Percentiles rank a stretch among this genome's conserved stretches.
phyloP scores from a whole-genome alignment of 1,140 invertebrate genomes.

The Drosophila suzukii region DNA sequence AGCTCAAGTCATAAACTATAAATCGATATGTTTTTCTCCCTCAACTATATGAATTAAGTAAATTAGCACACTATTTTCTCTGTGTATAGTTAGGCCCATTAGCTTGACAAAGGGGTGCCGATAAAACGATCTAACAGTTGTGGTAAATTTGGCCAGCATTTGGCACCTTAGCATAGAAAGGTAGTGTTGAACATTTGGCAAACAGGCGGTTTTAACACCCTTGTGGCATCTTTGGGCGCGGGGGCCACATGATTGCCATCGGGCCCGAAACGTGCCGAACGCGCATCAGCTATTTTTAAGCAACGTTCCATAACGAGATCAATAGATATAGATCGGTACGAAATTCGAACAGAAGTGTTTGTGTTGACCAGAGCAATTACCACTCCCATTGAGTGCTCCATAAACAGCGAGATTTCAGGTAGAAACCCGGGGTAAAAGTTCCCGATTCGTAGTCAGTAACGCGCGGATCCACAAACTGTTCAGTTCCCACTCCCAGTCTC shows the following conservation, averaged over 20 bases:
- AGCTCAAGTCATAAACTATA: no score
- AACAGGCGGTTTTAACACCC: conserved; percentile 68
- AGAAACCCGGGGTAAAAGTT: conserved; percentile 13
- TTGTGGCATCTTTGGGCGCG: conserved; percentile 50
- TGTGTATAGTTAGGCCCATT: conserved; percentile 50
- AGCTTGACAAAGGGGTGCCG: conserved; percentile 44
- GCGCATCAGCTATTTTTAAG: conserved; percentile 67
- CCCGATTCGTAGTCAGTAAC: conserved; percentile 41
- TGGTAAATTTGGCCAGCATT: conserved; percentile 73
- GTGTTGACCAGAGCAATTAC: conserved; percentile 61
- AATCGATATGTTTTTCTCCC: no score
- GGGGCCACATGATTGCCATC: conserved; percentile 49
- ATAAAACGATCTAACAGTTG: conserved; percentile 58
- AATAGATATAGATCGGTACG: conserved; percentile 63
- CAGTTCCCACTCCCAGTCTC: conserved; percentile 43
- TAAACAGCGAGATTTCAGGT: conserved; percentile 16
- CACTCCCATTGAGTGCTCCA: conserved; percentile 35
- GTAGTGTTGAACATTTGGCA: conserved; percentile 43
- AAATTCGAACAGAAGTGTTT: conserved; percentile 35
- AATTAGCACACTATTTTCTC: not conserved
- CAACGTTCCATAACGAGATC: conserved; percentile 69
- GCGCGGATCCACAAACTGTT: conserved; percentile 42
- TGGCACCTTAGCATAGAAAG: conserved; percentile 55
- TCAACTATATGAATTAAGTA: no score
- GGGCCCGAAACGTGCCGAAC: conserved; percentile 23